Conservation (phyloP, 1,140 invertebrate genomes). For the Phocides pigmalion region DNA sequence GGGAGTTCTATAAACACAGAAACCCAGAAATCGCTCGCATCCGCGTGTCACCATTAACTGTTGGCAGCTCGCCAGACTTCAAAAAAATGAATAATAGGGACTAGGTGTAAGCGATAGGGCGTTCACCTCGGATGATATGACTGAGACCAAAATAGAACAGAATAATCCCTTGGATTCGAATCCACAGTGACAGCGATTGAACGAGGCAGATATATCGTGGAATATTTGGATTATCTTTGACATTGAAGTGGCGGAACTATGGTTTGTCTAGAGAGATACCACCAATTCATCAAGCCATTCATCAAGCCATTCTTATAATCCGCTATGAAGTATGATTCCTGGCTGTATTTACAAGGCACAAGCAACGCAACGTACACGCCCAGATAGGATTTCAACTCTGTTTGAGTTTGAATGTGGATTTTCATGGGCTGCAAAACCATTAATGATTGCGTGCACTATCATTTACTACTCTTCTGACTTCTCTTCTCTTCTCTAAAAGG, state of each 20-base stretch:
- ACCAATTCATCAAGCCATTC: too few species aligned
- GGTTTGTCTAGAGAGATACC: too few species aligned
- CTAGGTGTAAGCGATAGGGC: slow-evolving; percentile 28
- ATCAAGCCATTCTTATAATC: too few species aligned
- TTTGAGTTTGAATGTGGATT: too few species aligned
- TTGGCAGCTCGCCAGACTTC: slow-evolving; percentile 20
- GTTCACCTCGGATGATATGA: slow-evolving; percentile 31
- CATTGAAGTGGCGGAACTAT: background rate
- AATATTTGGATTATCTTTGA: background rate
- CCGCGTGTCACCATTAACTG: slow-evolving; percentile 28
- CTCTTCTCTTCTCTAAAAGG: too few species aligned
- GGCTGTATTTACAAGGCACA: too few species aligned
- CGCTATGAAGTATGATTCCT: too few species aligned
- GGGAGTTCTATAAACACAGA: slow-evolving; percentile 32
- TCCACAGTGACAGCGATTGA: slow-evolving; percentile 1
- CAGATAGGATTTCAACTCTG: too few species aligned
- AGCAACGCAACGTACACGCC: too few species aligned
- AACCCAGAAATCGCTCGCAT: slow-evolving; percentile 23
- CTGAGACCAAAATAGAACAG: slow-evolving; percentile 10
- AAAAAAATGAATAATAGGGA: slow-evolving; percentile 36
- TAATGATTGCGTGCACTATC: too few species aligned
- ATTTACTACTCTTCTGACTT: too few species aligned
- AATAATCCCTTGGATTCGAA: slow-evolving; percentile 23
- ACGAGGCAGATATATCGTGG: background rate
- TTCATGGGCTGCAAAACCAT: too few species aligned